Evolutionary conservation across 2,797 vertebrate species (phyloP).

Genomic region (Perodicticus potto): DNA sequence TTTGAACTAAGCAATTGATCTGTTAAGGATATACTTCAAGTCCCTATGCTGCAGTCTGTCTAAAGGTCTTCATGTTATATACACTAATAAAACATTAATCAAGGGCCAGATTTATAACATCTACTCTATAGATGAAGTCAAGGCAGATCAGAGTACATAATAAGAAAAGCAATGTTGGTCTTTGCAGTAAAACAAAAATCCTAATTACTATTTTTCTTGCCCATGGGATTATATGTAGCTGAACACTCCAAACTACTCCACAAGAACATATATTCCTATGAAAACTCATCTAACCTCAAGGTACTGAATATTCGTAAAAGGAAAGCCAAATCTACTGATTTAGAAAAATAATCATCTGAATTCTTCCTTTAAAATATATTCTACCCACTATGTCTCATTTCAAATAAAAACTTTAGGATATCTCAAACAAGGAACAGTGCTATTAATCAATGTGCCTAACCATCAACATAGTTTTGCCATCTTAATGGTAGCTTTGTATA

Average conservation of each 20-base stretch:
- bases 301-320: slow-evolving; percentile 61
- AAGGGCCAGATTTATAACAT: slow-evolving; percentile 87
- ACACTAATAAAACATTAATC: slow-evolving; percentile 93
- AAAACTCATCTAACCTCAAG: slow-evolving; percentile 70
- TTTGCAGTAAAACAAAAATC: slow-evolving; percentile 92
- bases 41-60: slow-evolving; percentile 85
- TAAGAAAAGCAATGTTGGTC: slow-evolving; percentile 93
- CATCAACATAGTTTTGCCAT: too few species aligned
- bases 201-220: slow-evolving; percentile 90
- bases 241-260: slow-evolving; percentile 85
- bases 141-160: slow-evolving; percentile 91
- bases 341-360: slow-evolving; percentile 39
- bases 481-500: too few species aligned
- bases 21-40: slow-evolving; percentile 91
- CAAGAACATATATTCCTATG: slow-evolving; percentile 64
- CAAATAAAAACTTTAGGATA: too few species aligned
- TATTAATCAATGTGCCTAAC: too few species aligned
- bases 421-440: too few species aligned
- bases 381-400: neutral
- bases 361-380: slow-evolving; percentile 42
- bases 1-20: slow-evolving; percentile 88
- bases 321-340: slow-evolving; percentile 45
- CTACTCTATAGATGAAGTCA: slow-evolving; percentile 90
- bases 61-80: slow-evolving; percentile 90
- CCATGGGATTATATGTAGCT: slow-evolving; percentile 91